Percentiles rank a stretch among this genome's conserved stretches.
phyloP scores from a whole-genome alignment of 35 echinoderm and acorn worm genomes.

The Ptychodera flava region DNA sequence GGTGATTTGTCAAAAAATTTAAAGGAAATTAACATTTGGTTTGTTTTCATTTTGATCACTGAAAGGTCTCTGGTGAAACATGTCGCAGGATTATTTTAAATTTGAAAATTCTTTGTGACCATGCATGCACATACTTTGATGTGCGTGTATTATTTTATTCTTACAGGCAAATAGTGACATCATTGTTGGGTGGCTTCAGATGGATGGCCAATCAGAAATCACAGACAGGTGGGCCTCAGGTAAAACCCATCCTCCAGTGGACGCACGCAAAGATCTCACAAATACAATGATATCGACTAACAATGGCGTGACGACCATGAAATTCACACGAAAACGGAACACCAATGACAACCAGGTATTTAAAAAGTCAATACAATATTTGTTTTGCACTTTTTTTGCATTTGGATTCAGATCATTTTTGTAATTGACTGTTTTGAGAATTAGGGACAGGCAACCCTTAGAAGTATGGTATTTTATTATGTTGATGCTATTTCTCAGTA shows the following conservation, averaged over 20 bases:
- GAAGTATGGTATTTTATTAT: background rate
- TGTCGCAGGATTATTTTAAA: background rate
- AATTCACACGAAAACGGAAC: slow-evolving; percentile 48
- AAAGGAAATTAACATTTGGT: background rate
- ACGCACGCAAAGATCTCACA: background rate
- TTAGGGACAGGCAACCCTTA: no score
- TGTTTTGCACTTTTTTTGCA: background rate
- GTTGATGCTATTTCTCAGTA: background rate
- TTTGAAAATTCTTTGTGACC: background rate
- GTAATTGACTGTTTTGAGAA: background rate
- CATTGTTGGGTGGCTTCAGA: background rate
- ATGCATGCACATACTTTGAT: no score
- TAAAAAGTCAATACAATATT: no score
- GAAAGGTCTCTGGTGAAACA: background rate
- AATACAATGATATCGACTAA: background rate
- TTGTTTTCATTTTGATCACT: background rate
- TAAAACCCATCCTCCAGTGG: background rate
- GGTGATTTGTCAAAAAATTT: no score
- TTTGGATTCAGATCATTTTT: background rate
- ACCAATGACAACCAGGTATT: slow-evolving; percentile 50
- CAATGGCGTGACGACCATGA: slow-evolving; percentile 36
- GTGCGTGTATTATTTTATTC: background rate
- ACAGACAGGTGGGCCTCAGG: background rate
- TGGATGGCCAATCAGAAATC: background rate
- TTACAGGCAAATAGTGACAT: background rate